These are phyloP conservation scores for Propithecus perrieri DNA, from an alignment of 2,797 vertebrate species.

Conservation along the genomic window DNA sequence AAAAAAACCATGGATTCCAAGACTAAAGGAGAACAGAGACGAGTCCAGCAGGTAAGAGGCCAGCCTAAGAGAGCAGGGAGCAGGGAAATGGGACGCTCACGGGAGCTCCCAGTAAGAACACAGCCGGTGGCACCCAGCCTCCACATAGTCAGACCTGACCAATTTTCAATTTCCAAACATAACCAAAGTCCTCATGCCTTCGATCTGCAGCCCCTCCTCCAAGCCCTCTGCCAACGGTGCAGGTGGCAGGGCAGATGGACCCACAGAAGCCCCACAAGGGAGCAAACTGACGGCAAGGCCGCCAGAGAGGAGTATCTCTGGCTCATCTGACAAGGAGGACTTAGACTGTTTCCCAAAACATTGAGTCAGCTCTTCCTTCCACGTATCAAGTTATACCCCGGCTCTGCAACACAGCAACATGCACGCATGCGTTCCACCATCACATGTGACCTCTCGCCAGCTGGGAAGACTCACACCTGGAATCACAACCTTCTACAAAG, in stretches of 20 bases:
- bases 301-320: not conserved
- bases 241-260: not conserved
- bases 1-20: not conserved
- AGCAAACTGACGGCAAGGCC: not conserved
- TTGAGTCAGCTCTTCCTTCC: not conserved
- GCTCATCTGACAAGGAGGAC: not conserved
- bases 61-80: not conserved
- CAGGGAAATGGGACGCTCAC: not conserved
- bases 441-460: not conserved
- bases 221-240: not conserved
- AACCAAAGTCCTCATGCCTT: not conserved
- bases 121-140: not conserved
- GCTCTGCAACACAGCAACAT: not conserved
- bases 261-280: not conserved
- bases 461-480: not conserved
- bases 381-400: not conserved
- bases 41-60: not conserved
- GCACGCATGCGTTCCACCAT: not conserved
- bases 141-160: not conserved
- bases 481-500: not conserved
- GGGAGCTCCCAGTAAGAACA: not conserved
- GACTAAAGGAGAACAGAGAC: not conserved
- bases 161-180: not conserved
- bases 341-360: not conserved
- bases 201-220: not conserved